Conservation (phyloP, 2,797 vertebrate species). For the Tokudaia tokunoshimensis region DNA sequence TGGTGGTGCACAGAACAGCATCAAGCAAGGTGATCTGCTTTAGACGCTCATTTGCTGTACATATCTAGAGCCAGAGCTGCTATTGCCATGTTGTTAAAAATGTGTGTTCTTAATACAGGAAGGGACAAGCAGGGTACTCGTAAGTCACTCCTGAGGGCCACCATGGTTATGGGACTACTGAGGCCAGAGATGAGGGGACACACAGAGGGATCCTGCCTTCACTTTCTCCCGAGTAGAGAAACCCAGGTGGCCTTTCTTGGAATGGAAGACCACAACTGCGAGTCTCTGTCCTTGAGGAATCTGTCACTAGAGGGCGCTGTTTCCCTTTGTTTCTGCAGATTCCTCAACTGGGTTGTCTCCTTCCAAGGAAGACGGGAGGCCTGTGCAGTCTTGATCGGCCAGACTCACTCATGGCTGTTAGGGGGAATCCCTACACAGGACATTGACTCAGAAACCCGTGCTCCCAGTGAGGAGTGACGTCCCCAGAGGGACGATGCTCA, state of each 20-base stretch:
- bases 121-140: background rate
- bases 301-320: conserved; percentile 35
- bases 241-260: background rate
- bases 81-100: too few relatives aligned
- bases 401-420: background rate
- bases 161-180: background rate
- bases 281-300: background rate
- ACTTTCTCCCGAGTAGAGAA: background rate
- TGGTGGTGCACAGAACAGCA: background rate
- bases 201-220: background rate
- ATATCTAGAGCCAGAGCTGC: background rate
- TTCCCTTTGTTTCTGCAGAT: conserved; percentile 18
- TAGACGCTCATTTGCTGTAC: background rate
- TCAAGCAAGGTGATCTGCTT: background rate
- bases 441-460: background rate
- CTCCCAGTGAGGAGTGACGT: rapidly evolving
- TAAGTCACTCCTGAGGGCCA: background rate
- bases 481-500: background rate
- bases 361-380: too few relatives aligned
- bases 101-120: background rate
- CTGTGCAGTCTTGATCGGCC: background rate
- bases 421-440: background rate
- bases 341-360: background rate
- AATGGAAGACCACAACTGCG: rapidly evolving
- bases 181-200: background rate